Evolutionary conservation across 2,113 vertebrate genomes (phyloP).

Genomic region (mouse (Mus musculus)): DNA sequence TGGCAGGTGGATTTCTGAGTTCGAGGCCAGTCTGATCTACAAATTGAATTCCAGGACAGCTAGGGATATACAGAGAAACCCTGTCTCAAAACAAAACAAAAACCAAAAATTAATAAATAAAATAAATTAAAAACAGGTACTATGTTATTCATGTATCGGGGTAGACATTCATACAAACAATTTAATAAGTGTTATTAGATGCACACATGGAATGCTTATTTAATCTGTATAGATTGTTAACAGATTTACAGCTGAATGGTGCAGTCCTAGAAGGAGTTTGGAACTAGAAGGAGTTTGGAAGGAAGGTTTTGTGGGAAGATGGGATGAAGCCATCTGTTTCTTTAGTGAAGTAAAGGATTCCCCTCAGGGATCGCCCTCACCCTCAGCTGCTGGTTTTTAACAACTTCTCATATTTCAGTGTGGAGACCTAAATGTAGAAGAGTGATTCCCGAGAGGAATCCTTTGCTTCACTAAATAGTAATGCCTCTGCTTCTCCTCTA

Average conservation of each 20-base stretch:
- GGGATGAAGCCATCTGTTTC: neutral
- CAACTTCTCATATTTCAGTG: neutral
- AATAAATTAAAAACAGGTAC: neutral
- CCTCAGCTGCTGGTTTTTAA: neutral
- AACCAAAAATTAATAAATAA: too few species aligned
- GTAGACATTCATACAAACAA: constrained; percentile 54
- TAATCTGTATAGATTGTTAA: neutral
- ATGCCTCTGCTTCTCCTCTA: neutral
- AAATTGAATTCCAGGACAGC: too few species aligned
- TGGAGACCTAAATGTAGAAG: neutral
- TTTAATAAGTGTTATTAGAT: neutral
- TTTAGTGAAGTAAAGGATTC: neutral
- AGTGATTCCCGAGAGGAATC: too few species aligned
- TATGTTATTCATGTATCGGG: constrained; percentile 29
- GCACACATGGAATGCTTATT: neutral
- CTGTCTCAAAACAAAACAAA: neutral
- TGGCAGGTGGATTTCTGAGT: too few species aligned
- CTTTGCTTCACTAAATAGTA: too few species aligned
- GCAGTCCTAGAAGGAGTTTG: too few species aligned
- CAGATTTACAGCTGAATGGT: neutral
- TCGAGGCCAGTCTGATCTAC: neutral
- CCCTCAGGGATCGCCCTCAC: neutral
- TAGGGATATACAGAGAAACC: too few species aligned
- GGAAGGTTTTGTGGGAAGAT: neutral
- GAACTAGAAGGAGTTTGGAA: neutral